A percentile compares a stretch with the other conserved stretches of the same genome.
phyloP scores from a whole-genome alignment of 2,888 invertebrate species.

The Schizotus pectinicornis region DNA sequence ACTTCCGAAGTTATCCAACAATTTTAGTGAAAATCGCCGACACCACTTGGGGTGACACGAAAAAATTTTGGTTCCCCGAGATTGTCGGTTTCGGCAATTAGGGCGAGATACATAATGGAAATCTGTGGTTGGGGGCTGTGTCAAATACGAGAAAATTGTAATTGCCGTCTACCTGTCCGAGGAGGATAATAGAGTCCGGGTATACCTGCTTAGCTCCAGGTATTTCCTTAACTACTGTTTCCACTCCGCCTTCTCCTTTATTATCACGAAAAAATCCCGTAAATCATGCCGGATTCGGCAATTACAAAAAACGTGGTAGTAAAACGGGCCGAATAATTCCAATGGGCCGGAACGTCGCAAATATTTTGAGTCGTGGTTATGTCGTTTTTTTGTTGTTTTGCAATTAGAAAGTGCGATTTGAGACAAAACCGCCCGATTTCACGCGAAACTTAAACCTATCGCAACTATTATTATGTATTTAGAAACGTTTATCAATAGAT shows the following conservation, averaged over 20 bases:
- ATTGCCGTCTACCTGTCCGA: constrained; percentile 27
- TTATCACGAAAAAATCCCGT: constrained; percentile 1
- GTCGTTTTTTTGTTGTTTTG: constrained; percentile 11
- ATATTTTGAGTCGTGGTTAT: background rate
- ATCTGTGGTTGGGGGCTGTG: background rate
- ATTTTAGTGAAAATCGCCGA: too few relatives aligned
- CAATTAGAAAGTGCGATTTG: constrained; percentile 18
- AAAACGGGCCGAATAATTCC: too few relatives aligned
- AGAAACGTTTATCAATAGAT: constrained; percentile 3
- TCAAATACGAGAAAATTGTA: constrained; percentile 15
- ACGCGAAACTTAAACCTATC: constrained; percentile 3
- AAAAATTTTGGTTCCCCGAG: too few relatives aligned
- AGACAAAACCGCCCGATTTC: background rate
- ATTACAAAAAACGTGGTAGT: too few relatives aligned
- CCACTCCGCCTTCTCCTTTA: background rate
- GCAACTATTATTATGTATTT: constrained; percentile 1
- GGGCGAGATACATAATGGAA: too few relatives aligned
- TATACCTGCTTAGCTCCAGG: constrained; percentile 9
- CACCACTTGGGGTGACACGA: too few relatives aligned
- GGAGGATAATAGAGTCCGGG: constrained; percentile 19
- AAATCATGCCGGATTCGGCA: background rate
- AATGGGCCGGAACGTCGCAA: background rate
- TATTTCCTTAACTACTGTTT: constrained; percentile 7
- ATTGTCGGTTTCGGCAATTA: too few relatives aligned
- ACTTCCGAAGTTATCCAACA: too few relatives aligned